Evolutionary conservation across 2,797 vertebrate species (phyloP), one percentile per base, ranked within the genome.

Genomic region (Bradypodion ventrale): DNA sequence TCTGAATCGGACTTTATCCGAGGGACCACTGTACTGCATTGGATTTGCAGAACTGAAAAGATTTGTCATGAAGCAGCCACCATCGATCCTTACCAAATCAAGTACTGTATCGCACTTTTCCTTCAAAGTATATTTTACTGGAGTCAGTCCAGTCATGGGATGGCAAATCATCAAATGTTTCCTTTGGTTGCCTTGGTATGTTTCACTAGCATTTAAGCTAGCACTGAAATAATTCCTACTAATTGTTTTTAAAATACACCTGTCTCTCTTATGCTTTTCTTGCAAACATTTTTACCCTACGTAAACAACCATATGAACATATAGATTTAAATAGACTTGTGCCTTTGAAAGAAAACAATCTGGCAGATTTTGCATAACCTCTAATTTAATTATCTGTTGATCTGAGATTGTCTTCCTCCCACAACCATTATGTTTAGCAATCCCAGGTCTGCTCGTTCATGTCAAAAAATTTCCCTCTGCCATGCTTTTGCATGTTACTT

Each of bases 251-350:
- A 27, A 52, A 66, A 68, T 5, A 69, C 25, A 72, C 0, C 80
- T 56, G 77, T 63, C 42, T 46, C 37, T 2, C 40, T 77, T 16
- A 37, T 10, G 15, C 23, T 87, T 8, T n/a, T 80, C 83, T 76
- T 80, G 7, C 16, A 32, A 89, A 80, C 62, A 83, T 81, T 62
- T n/a, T 25, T 78, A 37, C 1, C 0, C 42, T 78, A 56, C 8
- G 25, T 81, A 8, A 2, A 84, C 75, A 82, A 7, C 35, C 1
- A 2, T 66, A 2, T 46, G 69, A 78, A 23, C 68, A 0, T 1
- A 0, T 52, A 78, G 82, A 88, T 46, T 84, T 74, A 12, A 84
- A 83, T 82, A 86, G 70, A 21, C 25, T 83, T 78, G 62, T 4
- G 46, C 25, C 73, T 69, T 56, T 7, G 25, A 23, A 85, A 6